Percentiles rank a stretch among this genome's conserved stretches.
Evolutionary conservation across 1,140 invertebrate species (phyloP).

Genomic region (Drosophila sp.): DNA sequence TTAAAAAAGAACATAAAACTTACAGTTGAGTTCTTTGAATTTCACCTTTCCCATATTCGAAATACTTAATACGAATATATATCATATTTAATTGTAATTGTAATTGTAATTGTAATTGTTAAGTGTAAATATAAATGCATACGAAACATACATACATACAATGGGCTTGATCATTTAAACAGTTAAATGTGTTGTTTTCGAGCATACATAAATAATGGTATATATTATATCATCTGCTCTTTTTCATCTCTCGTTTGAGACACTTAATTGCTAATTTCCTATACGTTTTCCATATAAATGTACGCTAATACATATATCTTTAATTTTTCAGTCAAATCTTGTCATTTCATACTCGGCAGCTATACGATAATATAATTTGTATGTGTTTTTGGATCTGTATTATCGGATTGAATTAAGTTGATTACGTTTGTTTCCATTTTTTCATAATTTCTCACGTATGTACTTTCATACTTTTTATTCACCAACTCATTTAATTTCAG

Average conservation of each 20-base stretch:
- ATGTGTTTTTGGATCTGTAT: slow-evolving; percentile 10
- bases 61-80: slow-evolving; percentile 70
- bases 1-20: slow-evolving; percentile 68
- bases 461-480: too few species aligned
- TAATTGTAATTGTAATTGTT: slow-evolving; percentile 11
- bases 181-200: slow-evolving; percentile 25
- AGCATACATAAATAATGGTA: too few species aligned
- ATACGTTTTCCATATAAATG: slow-evolving; percentile 52
- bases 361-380: slow-evolving; percentile 47
- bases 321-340: slow-evolving; percentile 67
- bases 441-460: too few species aligned
- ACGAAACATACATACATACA: slow-evolving; percentile 58
- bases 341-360: slow-evolving; percentile 33
- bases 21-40: slow-evolving; percentile 79
- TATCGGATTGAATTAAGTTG: slow-evolving; percentile 4
- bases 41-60: slow-evolving; percentile 81
- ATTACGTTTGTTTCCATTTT: background rate
- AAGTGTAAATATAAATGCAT: slow-evolving; percentile 42
- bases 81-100: slow-evolving; percentile 42
- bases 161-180: slow-evolving; percentile 39
- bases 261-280: slow-evolving; percentile 53
- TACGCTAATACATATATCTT: slow-evolving; percentile 38
- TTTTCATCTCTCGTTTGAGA: slow-evolving; percentile 31
- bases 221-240: slow-evolving; percentile 25
- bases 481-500: too few species aligned